Evolutionary conservation across 2,888 invertebrate genomes (phyloP).

Genomic region (Drosophila formosana): DNA sequence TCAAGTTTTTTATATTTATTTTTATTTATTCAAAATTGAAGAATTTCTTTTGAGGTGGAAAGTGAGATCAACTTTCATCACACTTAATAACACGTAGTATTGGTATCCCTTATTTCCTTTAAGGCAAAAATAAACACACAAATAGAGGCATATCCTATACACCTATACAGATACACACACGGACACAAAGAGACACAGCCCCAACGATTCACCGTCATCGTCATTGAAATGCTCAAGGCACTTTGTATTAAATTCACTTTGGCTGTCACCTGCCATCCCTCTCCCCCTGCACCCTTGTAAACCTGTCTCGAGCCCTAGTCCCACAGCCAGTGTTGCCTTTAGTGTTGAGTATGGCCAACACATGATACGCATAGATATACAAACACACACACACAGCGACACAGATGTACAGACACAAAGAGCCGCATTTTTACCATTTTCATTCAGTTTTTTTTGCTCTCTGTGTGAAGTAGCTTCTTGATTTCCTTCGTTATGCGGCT

Average conservation of each 20-base stretch:
- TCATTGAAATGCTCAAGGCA: conserved; percentile 67
- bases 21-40: too few relatives aligned
- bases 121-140: conserved; percentile 28
- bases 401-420: conserved; percentile 8
- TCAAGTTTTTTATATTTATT: too few relatives aligned
- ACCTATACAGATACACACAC: conserved; percentile 3
- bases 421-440: conserved; percentile 31
- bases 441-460: conserved; percentile 15
- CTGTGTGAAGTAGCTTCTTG: conserved; percentile 64
- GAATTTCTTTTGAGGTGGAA: not conserved
- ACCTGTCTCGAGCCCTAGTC: conserved; percentile 13
- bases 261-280: conserved; percentile 59
- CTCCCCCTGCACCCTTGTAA: not conserved
- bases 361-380: conserved; percentile 30
- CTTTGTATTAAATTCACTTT: conserved; percentile 73
- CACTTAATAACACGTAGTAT: not conserved
- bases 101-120: conserved; percentile 25
- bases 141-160: conserved; percentile 5
- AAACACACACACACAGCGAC: not conserved
- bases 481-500: conserved; percentile 68
- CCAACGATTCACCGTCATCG: conserved; percentile 36
- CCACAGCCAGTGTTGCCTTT: conserved; percentile 35
- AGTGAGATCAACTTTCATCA: conserved; percentile 4
- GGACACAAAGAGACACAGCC: conserved; percentile 7
- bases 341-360: conserved; percentile 45